Evolutionary conservation across 2,888 invertebrate species (phyloP).

Genomic region (Aethes cnicana): DNA sequence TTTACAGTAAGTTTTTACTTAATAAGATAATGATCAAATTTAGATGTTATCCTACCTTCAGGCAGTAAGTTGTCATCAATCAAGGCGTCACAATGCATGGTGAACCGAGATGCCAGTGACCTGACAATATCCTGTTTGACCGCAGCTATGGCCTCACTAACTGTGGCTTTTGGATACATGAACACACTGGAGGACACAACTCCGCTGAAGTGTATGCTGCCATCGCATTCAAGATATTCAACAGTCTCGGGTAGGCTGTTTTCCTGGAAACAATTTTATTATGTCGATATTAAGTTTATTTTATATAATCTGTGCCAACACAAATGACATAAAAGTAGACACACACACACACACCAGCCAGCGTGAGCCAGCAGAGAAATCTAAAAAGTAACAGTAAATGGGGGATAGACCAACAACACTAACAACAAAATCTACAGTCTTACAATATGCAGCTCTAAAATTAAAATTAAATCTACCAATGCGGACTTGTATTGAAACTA

Average conservation of each 20-base stretch:
- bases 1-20: constrained; percentile 7
- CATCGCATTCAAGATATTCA: constrained; percentile 82
- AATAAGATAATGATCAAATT: constrained; percentile 12
- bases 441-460: too few relatives aligned
- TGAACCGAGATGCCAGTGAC: constrained; percentile 91
- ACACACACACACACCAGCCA: too few relatives aligned
- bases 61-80: constrained; percentile 89
- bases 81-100: constrained; percentile 96
- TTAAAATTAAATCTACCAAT: too few relatives aligned
- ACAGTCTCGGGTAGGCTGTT: constrained; percentile 71
- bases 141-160: constrained; percentile 87
- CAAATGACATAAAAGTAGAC: too few relatives aligned
- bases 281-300: not conserved
- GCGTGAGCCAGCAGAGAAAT: too few relatives aligned
- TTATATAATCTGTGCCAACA: too few relatives aligned
- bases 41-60: constrained; percentile 84
- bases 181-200: constrained; percentile 89
- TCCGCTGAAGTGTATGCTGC: constrained; percentile 88
- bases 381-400: too few relatives aligned
- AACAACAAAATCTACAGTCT: too few relatives aligned
- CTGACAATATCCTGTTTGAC: constrained; percentile 92
- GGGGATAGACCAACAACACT: too few relatives aligned
- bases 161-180: constrained; percentile 88
- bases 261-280: constrained; percentile 57
- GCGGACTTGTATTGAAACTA: too few relatives aligned